A percentile compares a stretch with the other conserved stretches of the same genome.
Evolutionary conservation across 1,140 invertebrate species (phyloP).

Genomic region (Pogonus chalceus): DNA sequence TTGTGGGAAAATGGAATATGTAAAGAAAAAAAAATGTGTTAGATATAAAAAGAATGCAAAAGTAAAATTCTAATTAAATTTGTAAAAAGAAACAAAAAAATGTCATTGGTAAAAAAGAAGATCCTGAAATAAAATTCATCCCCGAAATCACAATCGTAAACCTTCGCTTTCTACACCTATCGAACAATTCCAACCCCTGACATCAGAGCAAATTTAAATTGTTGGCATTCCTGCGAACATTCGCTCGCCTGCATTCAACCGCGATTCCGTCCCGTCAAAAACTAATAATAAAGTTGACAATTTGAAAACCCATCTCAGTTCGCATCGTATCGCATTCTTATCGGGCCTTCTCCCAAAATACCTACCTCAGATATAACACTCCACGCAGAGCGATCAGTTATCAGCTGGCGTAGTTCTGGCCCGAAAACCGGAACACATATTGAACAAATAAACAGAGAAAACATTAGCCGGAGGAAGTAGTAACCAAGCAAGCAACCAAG

Average conservation of each 20-base stretch:
- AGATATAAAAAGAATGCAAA: too few species aligned
- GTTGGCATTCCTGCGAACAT: neutral
- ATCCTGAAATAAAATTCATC: too few species aligned
- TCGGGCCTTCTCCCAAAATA: neutral
- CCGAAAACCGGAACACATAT: neutral
- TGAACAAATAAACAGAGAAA: neutral
- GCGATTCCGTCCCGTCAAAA: neutral
- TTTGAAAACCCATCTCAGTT: too few species aligned
- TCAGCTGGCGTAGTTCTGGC: neutral
- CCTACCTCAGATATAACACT: neutral
- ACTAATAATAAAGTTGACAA: neutral
- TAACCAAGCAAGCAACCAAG: too few species aligned
- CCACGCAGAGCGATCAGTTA: neutral
- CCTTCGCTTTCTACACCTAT: too few species aligned
- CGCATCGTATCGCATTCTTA: neutral
- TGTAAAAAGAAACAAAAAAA: too few species aligned
- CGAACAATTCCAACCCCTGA: neutral
- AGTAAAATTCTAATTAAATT: too few species aligned
- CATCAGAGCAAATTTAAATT: neutral
- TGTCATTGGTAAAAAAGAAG: too few species aligned
- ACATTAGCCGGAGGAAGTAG: neutral
- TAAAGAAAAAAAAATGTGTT: too few species aligned
- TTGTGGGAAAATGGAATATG: too few species aligned
- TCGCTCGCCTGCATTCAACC: neutral
- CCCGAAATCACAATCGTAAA: too few species aligned